phyloP scores from a whole-genome alignment of 2,113 vertebrate species.

The Antigone vipio region DNA sequence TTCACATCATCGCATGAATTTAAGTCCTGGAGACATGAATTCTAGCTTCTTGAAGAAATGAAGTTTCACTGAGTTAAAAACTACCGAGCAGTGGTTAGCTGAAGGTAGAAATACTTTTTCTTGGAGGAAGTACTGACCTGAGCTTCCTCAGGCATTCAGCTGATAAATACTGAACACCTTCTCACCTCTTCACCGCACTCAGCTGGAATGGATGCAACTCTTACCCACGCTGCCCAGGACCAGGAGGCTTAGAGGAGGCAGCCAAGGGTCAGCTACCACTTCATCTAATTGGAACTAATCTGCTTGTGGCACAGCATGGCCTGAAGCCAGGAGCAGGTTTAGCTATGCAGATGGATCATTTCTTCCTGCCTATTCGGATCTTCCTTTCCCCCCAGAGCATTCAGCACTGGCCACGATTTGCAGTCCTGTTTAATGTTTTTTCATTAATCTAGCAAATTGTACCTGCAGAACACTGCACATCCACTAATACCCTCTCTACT shows the following conservation, averaged over 20 bases:
- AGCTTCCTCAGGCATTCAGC: neutral
- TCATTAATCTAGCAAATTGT: neutral
- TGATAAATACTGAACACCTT: neutral
- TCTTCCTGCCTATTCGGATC: neutral
- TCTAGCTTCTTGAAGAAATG: neutral
- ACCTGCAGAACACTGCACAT: neutral
- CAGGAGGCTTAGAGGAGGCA: slow-evolving; percentile 20
- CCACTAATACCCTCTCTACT: neutral
- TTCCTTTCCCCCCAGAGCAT: neutral
- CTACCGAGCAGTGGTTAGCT: neutral
- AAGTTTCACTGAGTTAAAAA: neutral
- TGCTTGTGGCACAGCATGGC: neutral
- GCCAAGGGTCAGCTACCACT: slow-evolving; percentile 44
- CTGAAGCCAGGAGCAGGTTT: slow-evolving; percentile 14
- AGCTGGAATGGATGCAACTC: neutral
- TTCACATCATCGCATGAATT: neutral
- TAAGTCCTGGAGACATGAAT: neutral
- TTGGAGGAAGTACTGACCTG: neutral
- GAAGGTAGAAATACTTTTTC: neutral
- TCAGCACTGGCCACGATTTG: neutral
- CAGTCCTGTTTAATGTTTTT: neutral
- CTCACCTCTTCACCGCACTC: neutral
- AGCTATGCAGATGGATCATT: neutral
- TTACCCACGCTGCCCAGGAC: neutral
- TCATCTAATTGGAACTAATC: slow-evolving; percentile 43